Conservation (phyloP, 2,797 vertebrate genomes). For the Cyclura pinguis region DNA sequence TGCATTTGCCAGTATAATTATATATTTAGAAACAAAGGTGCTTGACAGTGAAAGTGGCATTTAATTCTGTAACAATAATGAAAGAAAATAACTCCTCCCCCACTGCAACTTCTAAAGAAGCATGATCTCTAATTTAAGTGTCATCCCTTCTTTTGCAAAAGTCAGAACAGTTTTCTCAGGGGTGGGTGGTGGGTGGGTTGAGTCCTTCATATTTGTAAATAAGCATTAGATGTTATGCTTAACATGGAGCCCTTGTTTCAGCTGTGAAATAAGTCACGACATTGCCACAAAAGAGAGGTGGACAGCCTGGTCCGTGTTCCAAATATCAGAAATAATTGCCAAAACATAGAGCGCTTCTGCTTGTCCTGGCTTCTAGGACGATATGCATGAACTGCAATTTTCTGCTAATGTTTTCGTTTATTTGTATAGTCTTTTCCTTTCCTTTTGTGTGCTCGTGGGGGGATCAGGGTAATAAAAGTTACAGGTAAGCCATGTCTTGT, state of each 20-base stretch:
- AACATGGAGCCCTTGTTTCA: not conserved
- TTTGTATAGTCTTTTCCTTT: not conserved
- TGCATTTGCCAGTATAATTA: not conserved
- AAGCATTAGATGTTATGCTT: not conserved
- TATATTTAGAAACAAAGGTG: not conserved
- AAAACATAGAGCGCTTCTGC: not conserved
- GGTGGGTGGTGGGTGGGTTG: too few species aligned
- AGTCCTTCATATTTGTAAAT: conserved; percentile 1
- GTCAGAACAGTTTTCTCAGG: conserved; percentile 22
- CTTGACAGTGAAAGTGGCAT: conserved; percentile 30
- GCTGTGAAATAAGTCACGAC: not conserved
- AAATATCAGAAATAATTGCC: not conserved
- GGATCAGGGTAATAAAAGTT: not conserved
- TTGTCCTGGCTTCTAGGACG: not conserved
- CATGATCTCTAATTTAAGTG: not conserved
- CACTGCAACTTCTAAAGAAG: conserved; percentile 7
- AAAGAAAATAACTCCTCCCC: not conserved
- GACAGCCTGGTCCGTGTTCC: not conserved
- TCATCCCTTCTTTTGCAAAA: not conserved
- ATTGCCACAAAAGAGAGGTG: not conserved
- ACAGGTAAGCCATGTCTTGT: conserved; percentile 44
- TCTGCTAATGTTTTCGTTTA: not conserved
- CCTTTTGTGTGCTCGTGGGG: not conserved
- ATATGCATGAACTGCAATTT: not conserved
- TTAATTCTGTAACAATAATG: conserved; percentile 15